phyloP scores from a whole-genome alignment of 2,888 invertebrate genomes.

The Vesta saturnalis region DNA sequence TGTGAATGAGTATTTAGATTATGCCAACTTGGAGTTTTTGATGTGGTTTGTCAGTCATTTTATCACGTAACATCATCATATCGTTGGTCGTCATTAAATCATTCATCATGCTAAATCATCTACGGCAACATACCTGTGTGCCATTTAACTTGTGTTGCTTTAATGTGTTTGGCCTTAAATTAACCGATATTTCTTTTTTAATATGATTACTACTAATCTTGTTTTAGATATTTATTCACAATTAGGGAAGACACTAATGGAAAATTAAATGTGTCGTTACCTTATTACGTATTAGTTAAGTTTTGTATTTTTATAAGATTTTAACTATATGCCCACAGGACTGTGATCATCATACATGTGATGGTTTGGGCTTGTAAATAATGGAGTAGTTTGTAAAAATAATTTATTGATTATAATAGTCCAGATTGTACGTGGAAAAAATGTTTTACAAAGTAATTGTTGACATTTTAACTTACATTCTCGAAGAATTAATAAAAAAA shows the following conservation, averaged over 20 bases:
- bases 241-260: constrained; percentile 28
- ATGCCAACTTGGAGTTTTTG: constrained; percentile 48
- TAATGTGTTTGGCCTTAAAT: constrained; percentile 29
- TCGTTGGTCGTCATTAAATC: constrained; percentile 28
- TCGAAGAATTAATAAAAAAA: neutral
- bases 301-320: constrained; percentile 38
- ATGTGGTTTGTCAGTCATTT: constrained; percentile 16
- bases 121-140: neutral
- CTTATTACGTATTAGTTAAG: constrained; percentile 36
- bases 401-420: constrained; percentile 22
- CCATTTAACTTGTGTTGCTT: constrained; percentile 16
- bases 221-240: constrained; percentile 36
- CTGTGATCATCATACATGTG: constrained; percentile 36
- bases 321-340: constrained; percentile 36
- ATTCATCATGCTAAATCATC: constrained; percentile 8
- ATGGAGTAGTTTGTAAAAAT: constrained; percentile 19
- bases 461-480: neutral
- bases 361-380: constrained; percentile 41
- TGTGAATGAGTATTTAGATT: constrained; percentile 48
- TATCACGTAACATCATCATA: constrained; percentile 20
- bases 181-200: neutral
- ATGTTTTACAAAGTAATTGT: neutral
- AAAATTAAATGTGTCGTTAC: constrained; percentile 32
- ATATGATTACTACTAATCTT: constrained; percentile 24
- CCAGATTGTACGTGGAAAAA: neutral